Percentiles rank a stretch among this genome's conserved stretches.
Evolutionary conservation across 2,888 invertebrate genomes (phyloP).

Genomic region (Hartigia nigra): DNA sequence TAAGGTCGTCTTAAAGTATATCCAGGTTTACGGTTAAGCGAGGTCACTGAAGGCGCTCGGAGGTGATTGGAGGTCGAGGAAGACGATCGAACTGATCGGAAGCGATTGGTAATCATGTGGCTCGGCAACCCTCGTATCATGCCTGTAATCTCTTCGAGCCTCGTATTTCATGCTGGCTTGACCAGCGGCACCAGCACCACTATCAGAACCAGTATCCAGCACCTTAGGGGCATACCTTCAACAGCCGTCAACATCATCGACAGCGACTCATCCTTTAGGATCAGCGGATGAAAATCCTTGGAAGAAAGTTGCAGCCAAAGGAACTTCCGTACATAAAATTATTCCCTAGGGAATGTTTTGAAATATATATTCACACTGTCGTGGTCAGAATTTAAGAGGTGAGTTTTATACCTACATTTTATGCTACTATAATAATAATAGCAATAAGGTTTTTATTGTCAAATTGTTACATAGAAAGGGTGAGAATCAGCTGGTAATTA

Average conservation of each 20-base stretch:
- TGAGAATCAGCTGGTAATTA: background rate
- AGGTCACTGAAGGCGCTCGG: constrained; percentile 15
- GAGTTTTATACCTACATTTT: background rate
- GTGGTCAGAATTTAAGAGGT: background rate
- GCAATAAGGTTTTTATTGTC: background rate
- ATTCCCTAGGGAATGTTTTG: background rate
- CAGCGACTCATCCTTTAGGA: background rate
- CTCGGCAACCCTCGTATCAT: constrained; percentile 41
- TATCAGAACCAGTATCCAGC: background rate
- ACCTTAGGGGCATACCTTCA: background rate
- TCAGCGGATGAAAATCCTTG: background rate
- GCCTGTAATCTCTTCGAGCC: constrained; percentile 40
- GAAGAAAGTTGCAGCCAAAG: background rate
- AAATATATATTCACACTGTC: background rate
- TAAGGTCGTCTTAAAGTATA: background rate
- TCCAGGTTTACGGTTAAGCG: constrained; percentile 4
- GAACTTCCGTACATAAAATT: background rate
- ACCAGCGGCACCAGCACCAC: constrained; percentile 25
- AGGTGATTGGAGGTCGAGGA: constrained; percentile 25
- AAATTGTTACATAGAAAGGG: background rate
- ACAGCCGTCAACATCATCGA: background rate
- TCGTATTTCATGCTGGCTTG: constrained; percentile 45
- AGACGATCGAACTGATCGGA: constrained; percentile 41
- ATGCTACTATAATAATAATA: background rate
- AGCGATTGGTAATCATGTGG: constrained; percentile 46